Base-by-base conservation (phyloP, 2,113 vertebrate genomes). In the Amia ocellicauda region DNA sequence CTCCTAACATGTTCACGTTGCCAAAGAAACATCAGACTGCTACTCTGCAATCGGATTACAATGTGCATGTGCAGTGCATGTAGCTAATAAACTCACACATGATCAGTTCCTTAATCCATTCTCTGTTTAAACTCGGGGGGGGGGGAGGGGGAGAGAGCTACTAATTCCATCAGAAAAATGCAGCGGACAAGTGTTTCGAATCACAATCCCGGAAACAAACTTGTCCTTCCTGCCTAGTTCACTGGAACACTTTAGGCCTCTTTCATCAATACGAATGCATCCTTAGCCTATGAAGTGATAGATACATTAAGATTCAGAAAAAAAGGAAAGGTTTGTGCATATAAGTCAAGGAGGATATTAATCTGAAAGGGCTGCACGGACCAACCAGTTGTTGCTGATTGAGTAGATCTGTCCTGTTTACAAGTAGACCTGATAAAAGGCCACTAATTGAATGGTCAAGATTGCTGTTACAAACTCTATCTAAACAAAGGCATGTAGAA, bases 401-500 rank as follows among this genome's bases (percentile, higher is more conserved):
- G 43, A n/a, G 24, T 4, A 2, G 51, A 22, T 53, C 1, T 19
- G 3, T 53, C 51, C 20, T 26, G 20, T 53, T 19, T 53, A 53
- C 51, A 53, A 22, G n/a, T 5, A 24, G 20, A 8, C 11, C 51
- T 53, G 10, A 26, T 53, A 23, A 53, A 53, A 53, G 20, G 10
- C 20, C 20, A 23, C 51, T 53, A 3, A 53, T 53, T 53, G 51
- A 53, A 53, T 53, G 51, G 14, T 53, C 51, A 53, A 23, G 51
- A 53, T 22, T 19, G 20, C 51, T 53, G 51, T 53, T 53, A 26
- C 70, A 63, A 63, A 79, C 64, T 82, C 78, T 80, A 59, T 72
- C 79, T 80, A 81, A 86, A 80, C 70, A 77, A 73, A 76, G 77
- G 78, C 72, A 72, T 54, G 55, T 74, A 66, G 40, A 85, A 76